These are phyloP conservation scores for Muscicapa adusta DNA, from an alignment of 2,113 vertebrate genomes.

Conservation along the genomic window DNA sequence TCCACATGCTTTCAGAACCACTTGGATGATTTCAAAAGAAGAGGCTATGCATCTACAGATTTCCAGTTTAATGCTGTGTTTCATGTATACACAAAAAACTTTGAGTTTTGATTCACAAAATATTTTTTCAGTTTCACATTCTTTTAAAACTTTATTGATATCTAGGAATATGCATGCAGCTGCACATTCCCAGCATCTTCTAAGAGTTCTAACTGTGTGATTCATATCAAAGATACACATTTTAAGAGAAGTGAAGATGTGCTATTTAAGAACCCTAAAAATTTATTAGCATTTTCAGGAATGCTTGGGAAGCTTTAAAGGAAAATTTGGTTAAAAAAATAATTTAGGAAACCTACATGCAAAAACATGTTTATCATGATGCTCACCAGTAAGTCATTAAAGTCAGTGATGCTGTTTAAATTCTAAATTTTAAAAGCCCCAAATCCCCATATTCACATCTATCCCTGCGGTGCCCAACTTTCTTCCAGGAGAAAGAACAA, in stretches of 20 bases:
- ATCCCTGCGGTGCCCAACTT: fast-evolving
- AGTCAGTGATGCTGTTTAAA: background rate
- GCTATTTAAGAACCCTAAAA: background rate
- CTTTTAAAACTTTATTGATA: background rate
- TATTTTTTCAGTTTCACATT: background rate
- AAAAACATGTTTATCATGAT: fast-evolving
- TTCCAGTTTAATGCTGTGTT: background rate
- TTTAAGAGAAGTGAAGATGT: background rate
- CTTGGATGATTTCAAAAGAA: background rate
- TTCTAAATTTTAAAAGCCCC: background rate
- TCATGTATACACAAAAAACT: fast-evolving
- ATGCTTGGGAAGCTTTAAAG: background rate
- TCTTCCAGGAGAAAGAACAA: background rate
- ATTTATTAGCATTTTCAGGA: background rate
- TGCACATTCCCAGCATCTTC: background rate
- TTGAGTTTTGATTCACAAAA: background rate
- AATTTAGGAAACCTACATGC: background rate
- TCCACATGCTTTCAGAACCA: background rate
- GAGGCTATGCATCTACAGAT: background rate
- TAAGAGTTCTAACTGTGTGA: background rate
- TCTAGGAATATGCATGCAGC: background rate
- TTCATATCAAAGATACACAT: background rate
- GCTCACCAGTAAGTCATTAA: background rate
- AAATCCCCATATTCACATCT: background rate
- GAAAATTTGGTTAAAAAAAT: background rate